phyloP scores from a whole-genome alignment of 2,888 invertebrate genomes.

The Diachrysia chrysitis region DNA sequence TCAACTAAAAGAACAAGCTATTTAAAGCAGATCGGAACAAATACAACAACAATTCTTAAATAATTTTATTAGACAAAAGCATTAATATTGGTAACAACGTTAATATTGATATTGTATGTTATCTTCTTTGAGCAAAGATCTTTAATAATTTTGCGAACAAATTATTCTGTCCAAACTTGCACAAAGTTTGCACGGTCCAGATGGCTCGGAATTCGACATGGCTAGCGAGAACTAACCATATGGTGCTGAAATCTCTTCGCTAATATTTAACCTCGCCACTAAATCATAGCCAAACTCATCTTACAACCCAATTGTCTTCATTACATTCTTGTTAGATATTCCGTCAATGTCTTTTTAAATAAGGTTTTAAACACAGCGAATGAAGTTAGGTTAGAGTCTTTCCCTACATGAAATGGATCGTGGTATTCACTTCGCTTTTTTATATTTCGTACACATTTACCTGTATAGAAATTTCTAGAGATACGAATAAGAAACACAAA shows the following conservation, averaged over 20 bases:
- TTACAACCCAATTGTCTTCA: constrained; percentile 6
- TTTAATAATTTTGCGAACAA: constrained; percentile 58
- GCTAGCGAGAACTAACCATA: constrained; percentile 64
- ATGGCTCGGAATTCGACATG: constrained; percentile 62
- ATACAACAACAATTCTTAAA: too few species aligned
- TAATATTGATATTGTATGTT: too few species aligned
- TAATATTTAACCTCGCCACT: constrained; percentile 42
- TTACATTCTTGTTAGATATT: constrained; percentile 15
- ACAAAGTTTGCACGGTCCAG: constrained; percentile 64
- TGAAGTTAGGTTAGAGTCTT: neutral
- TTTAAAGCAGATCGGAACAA: too few species aligned
- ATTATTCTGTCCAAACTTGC: constrained; percentile 57
- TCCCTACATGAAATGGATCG: constrained; percentile 10
- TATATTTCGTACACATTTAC: constrained; percentile 35
- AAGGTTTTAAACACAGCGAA: constrained; percentile 18
- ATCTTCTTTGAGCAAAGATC: constrained; percentile 26
- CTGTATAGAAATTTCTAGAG: constrained; percentile 27
- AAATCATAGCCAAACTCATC: constrained; percentile 22
- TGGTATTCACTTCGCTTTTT: constrained; percentile 14
- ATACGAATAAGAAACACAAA: constrained; percentile 40
- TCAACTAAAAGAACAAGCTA: too few species aligned
- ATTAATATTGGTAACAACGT: too few species aligned
- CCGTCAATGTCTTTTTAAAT: constrained; percentile 15
- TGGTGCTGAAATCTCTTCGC: constrained; percentile 54
- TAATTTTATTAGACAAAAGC: constrained; percentile 8